These are phyloP conservation scores for Alexandromys fortis DNA, from an alignment of 2,113 vertebrate genomes.

Conservation along the genomic window DNA sequence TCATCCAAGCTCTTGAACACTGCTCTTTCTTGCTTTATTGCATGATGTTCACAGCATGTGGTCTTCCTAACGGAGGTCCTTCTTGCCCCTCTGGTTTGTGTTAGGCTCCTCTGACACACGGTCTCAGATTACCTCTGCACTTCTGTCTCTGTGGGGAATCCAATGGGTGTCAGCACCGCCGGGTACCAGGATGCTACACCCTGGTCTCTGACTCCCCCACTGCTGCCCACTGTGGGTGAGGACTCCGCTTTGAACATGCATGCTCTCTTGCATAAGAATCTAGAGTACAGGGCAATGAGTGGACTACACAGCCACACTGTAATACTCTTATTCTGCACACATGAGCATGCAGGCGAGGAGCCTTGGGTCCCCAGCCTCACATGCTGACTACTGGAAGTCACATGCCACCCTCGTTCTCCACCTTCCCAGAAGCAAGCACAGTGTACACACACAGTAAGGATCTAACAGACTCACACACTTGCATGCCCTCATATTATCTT, in stretches of 20 bases:
- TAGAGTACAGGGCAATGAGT: accelerated
- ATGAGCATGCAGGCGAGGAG: accelerated
- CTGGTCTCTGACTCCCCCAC: neutral
- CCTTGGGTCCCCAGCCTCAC: neutral
- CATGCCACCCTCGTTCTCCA: neutral
- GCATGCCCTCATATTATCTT: neutral
- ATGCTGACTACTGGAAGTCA: neutral
- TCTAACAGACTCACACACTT: neutral
- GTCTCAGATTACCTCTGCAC: neutral
- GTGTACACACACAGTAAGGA: neutral
- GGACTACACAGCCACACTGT: too few species aligned
- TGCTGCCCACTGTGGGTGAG: accelerated
- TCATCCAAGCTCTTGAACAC: neutral
- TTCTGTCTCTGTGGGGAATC: neutral
- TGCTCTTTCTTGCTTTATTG: neutral
- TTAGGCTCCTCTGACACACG: neutral
- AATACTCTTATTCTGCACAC: neutral
- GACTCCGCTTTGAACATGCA: neutral
- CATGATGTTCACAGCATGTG: neutral
- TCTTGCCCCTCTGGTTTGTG: neutral
- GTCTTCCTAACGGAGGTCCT: neutral
- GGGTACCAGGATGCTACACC: neutral
- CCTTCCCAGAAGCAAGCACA: neutral
- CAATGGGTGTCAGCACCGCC: neutral
- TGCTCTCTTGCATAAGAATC: neutral